A percentile compares a stretch with the other conserved stretches of the same genome.
Conservation (phyloP, 2,888 invertebrate genomes). For the Phytoseiulus persimilis region DNA sequence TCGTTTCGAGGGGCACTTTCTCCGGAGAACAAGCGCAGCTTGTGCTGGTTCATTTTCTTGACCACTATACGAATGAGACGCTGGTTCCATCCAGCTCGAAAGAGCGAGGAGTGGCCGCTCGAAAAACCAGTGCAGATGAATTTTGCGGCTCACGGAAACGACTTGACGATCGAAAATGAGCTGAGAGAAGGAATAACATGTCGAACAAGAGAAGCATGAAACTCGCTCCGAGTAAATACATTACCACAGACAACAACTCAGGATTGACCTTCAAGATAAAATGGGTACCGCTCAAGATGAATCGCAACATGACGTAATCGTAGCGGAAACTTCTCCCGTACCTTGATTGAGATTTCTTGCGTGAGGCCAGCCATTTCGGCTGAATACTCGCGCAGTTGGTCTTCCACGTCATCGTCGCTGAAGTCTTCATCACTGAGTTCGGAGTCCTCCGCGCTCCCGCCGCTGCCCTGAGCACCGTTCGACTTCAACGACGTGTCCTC, state of each 20-base stretch:
- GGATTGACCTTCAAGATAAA: background rate
- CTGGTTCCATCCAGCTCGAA: too few species aligned
- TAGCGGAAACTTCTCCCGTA: background rate
- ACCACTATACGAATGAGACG: too few species aligned
- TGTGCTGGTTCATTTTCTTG: too few species aligned
- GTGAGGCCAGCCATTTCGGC: slow-evolving; percentile 28
- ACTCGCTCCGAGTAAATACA: background rate
- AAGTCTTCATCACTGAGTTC: slow-evolving; percentile 45
- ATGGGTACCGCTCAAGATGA: background rate
- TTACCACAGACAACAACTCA: background rate
- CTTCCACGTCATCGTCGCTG: slow-evolving; percentile 46
- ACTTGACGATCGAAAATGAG: too few species aligned
- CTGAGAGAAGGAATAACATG: too few species aligned
- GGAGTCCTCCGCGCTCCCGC: slow-evolving; percentile 16
- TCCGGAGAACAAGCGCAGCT: too few species aligned
- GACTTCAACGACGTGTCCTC: slow-evolving; percentile 40
- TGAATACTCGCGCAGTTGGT: slow-evolving; percentile 47
- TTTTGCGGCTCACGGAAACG: too few species aligned
- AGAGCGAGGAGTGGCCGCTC: too few species aligned
- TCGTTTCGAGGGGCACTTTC: too few species aligned
- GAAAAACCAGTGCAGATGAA: too few species aligned
- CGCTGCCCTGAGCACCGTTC: slow-evolving; percentile 38
- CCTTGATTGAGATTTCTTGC: slow-evolving; percentile 31
- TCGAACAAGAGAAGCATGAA: too few species aligned
- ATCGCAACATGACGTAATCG: background rate